phyloP scores from a whole-genome alignment of 2,797 vertebrate genomes.

The Ptychobarbus kaznakovi region DNA sequence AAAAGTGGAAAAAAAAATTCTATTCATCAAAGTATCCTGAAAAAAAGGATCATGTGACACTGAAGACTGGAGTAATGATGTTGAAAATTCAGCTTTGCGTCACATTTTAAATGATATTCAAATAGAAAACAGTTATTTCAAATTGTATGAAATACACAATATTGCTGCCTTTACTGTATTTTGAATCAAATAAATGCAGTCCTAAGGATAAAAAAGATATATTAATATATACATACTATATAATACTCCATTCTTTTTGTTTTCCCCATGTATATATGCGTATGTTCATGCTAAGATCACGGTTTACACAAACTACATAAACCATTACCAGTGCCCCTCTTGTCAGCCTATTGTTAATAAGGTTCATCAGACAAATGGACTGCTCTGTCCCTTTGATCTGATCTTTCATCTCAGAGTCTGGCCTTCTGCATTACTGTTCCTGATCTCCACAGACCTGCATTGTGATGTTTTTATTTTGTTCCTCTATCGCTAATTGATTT shows the following conservation, averaged over 20 bases:
- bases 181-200: neutral
- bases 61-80: neutral
- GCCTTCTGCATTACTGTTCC: constrained; percentile 42
- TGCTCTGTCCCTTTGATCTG: constrained; percentile 51
- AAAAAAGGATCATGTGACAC: neutral
- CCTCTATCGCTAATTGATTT: constrained; percentile 54
- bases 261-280: neutral
- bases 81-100: neutral
- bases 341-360: constrained; percentile 42
- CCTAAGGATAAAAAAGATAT: neutral
- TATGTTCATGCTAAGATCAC: neutral
- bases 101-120: neutral
- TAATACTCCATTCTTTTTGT: neutral
- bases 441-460: constrained; percentile 35
- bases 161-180: neutral
- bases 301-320: neutral
- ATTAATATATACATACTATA: neutral
- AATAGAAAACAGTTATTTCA: neutral
- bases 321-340: constrained; percentile 22
- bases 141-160: neutral
- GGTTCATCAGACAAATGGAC: constrained; percentile 58
- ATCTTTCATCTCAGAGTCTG: constrained; percentile 53
- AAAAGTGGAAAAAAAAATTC: neutral
- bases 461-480: neutral
- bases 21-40: neutral